Percentiles rank a stretch among this genome's conserved stretches.
Evolutionary conservation across 2,888 invertebrate species (phyloP).

Genomic region (Eudemis profundana): DNA sequence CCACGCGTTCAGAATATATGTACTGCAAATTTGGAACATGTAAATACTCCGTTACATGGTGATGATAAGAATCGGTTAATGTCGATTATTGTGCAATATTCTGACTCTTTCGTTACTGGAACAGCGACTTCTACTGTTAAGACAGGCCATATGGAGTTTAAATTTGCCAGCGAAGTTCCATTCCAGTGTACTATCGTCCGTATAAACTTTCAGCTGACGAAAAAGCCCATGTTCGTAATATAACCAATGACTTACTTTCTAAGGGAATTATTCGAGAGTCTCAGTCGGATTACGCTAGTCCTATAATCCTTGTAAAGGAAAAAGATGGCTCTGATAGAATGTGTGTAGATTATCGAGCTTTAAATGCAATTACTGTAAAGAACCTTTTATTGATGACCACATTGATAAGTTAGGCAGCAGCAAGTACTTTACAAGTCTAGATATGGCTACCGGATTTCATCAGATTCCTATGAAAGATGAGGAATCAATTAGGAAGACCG

Average conservation of each 20-base stretch:
- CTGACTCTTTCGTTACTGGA: conserved; percentile 36
- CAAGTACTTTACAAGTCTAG: conserved; percentile 17
- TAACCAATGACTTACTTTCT: conserved; percentile 42
- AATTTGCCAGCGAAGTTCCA: conserved; percentile 29
- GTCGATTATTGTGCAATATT: conserved; percentile 25
- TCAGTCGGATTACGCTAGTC: conserved; percentile 46
- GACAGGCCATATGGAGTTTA: conserved; percentile 46
- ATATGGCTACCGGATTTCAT: too few relatives aligned
- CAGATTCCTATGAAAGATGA: conserved; percentile 18
- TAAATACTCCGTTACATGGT: too few relatives aligned
- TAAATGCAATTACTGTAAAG: too few relatives aligned
- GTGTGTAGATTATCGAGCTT: conserved; percentile 25
- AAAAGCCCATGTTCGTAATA: conserved; percentile 43
- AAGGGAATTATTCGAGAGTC: conserved; percentile 48
- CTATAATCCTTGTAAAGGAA: conserved; percentile 49
- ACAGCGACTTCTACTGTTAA: conserved; percentile 46
- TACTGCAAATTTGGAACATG: too few relatives aligned
- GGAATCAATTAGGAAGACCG: conserved; percentile 33
- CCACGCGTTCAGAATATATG: too few relatives aligned
- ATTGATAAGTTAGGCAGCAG: conserved; percentile 35
- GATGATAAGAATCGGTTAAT: too few relatives aligned
- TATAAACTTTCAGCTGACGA: conserved; percentile 45
- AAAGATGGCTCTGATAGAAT: conserved; percentile 44
- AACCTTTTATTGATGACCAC: conserved; percentile 43
- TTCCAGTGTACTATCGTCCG: conserved; percentile 43